Percentiles rank a stretch among this genome's conserved stretches.
These are phyloP conservation scores for Propithecus deckenii DNA, from an alignment of 2,797 vertebrate genomes.

Conservation along the genomic window DNA sequence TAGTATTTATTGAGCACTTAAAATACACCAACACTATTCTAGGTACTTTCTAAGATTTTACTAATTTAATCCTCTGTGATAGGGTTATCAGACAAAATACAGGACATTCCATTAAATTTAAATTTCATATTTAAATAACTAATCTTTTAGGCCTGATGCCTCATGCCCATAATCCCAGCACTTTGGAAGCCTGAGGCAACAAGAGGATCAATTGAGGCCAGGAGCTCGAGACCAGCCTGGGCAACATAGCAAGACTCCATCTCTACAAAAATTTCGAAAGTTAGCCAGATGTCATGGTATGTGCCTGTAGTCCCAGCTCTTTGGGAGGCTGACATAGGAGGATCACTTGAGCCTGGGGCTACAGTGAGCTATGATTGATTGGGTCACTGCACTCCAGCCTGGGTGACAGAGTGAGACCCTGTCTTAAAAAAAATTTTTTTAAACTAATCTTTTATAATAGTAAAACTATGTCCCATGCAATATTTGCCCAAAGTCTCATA, in stretches of 20 bases:
- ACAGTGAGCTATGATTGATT: too few relatives aligned
- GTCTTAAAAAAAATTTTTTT: neutral
- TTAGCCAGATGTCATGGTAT: neutral
- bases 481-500: neutral
- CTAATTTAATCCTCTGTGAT: neutral
- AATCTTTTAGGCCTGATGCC: neutral
- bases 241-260: too few relatives aligned
- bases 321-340: neutral
- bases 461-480: neutral
- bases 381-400: too few relatives aligned
- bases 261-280: neutral
- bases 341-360: neutral
- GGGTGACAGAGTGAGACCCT: too few relatives aligned
- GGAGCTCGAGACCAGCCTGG: neutral
- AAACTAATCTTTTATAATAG: neutral
- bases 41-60: neutral
- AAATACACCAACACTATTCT: neutral
- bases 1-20: neutral
- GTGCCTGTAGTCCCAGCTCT: neutral
- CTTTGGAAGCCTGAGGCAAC: too few relatives aligned
- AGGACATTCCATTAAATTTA: neutral
- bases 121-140: slow-evolving; percentile 19
- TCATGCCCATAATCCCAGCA: too few relatives aligned
- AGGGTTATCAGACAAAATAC: slow-evolving; percentile 5
- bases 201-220: neutral